phyloP scores from a whole-genome alignment of 2,113 vertebrate genomes.

The Nothocercus julius region DNA sequence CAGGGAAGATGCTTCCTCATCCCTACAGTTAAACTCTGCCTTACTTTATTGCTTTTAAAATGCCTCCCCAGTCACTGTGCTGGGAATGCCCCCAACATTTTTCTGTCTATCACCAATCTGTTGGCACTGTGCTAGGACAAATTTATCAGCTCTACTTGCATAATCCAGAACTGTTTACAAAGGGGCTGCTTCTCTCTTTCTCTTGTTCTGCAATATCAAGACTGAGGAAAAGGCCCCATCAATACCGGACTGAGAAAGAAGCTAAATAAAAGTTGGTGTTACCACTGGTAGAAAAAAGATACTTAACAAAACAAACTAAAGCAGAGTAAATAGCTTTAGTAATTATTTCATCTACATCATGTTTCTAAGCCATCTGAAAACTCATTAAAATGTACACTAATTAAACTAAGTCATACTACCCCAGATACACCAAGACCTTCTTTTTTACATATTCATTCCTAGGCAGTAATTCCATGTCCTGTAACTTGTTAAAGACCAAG shows the following conservation, averaged over 20 bases:
- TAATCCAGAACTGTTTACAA: background rate
- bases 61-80: background rate
- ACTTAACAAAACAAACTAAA: background rate
- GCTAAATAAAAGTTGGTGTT: background rate
- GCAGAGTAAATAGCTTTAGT: background rate
- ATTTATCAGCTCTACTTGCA: background rate
- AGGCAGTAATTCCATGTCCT: background rate
- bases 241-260: background rate
- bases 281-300: background rate
- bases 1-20: background rate
- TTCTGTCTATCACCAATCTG: background rate
- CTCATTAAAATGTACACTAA: background rate
- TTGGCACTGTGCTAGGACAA: background rate
- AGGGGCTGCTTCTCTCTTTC: background rate
- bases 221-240: background rate
- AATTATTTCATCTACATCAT: background rate
- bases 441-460: background rate
- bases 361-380: background rate
- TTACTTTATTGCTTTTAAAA: background rate
- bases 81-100: background rate
- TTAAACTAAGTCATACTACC: background rate
- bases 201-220: background rate
- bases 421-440: accelerated
- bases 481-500: background rate
- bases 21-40: background rate